Conservation (phyloP, 2,797 vertebrate species). For the Spea hammondii region DNA sequence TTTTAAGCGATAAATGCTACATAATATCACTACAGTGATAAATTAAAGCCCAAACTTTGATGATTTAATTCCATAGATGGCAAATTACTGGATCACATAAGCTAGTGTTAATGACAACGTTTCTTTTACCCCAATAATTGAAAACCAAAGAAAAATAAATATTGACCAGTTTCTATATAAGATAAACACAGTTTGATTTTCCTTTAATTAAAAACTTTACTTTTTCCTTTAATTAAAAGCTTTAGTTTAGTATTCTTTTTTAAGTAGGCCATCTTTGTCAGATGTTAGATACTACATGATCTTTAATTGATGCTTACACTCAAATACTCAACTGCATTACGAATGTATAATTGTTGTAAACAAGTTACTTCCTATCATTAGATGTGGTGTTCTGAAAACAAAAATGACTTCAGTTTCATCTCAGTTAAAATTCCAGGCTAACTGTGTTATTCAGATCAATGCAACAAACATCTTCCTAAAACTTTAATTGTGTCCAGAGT, state of each 20-base stretch:
- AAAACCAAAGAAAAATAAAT: not conserved
- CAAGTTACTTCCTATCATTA: constrained; percentile 19
- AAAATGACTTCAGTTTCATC: too few relatives aligned
- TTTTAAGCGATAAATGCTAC: too few relatives aligned
- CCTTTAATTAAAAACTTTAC: constrained; percentile 1
- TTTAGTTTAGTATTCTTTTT: not conserved
- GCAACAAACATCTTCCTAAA: not conserved
- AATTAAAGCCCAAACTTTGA: not conserved
- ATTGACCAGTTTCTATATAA: not conserved
- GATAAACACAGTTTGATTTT: constrained; percentile 8
- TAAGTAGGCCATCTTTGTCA: not conserved
- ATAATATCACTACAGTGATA: too few relatives aligned
- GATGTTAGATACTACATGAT: not conserved
- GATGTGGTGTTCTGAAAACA: not conserved
- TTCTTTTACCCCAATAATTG: not conserved
- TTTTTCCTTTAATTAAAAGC: not conserved
- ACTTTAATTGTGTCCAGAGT: not conserved
- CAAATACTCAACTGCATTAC: not conserved
- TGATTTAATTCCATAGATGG: not conserved
- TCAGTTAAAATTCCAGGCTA: not conserved
- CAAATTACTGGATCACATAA: not conserved
- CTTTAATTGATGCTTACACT: constrained; percentile 4
- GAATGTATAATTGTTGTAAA: not conserved
- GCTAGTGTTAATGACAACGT: constrained; percentile 18
- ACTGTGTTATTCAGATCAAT: not conserved